Conservation (phyloP, 2,113 vertebrate species). For the Sclerurus mexicanus region DNA sequence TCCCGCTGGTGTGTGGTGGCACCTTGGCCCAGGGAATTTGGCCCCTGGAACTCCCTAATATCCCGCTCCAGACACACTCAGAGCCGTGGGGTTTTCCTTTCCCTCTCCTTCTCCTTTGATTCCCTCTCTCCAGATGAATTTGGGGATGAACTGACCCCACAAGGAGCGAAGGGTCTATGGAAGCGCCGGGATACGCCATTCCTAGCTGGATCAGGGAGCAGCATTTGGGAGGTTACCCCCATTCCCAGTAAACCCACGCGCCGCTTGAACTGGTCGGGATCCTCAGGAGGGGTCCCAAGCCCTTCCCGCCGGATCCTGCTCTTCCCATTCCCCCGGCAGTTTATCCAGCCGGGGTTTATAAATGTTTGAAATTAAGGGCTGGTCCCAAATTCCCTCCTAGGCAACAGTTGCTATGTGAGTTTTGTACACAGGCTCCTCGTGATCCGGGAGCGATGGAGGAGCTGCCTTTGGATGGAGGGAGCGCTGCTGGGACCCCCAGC, state of each 20-base stretch:
- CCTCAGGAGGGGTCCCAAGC: background rate
- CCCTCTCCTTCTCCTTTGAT: background rate
- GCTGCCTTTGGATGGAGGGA: background rate
- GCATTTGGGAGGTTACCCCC: fast-evolving
- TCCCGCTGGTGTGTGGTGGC: background rate
- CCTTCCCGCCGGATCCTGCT: fast-evolving
- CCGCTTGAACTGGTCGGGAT: fast-evolving
- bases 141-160: background rate
- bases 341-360: background rate
- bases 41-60: background rate
- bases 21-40: background rate
- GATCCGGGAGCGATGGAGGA: background rate
- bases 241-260: background rate
- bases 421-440: conserved; percentile 43
- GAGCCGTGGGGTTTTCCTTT: background rate
- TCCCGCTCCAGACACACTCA: background rate
- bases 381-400: conserved; percentile 65
- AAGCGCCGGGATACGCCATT: background rate
- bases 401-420: conserved; percentile 58
- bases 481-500: background rate
- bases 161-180: background rate
- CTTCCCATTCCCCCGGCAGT: background rate
- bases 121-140: background rate
- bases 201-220: background rate
- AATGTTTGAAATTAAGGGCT: conserved; percentile 53